phyloP scores from a whole-genome alignment of 2,797 vertebrate genomes.

The Kryptolebias ocellatus region DNA sequence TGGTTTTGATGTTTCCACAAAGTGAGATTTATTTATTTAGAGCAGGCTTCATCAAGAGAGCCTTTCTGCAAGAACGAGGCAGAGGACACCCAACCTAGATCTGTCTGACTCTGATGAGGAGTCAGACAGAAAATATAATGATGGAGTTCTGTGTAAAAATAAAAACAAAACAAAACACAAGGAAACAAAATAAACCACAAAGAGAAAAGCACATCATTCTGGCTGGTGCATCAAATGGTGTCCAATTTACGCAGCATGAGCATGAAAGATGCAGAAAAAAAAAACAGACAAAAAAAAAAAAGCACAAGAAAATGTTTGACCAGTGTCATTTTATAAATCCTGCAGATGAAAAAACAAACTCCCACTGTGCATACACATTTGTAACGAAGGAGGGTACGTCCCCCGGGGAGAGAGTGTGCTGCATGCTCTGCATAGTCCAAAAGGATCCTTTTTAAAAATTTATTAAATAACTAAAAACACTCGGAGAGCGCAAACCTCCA shows the following conservation, averaged over 20 bases:
- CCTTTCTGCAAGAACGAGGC: constrained; percentile 25
- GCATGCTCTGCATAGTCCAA: no score
- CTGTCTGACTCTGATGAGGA: constrained; percentile 23
- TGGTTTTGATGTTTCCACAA: constrained; percentile 39
- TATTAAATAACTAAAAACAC: no score
- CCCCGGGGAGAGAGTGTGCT: no score
- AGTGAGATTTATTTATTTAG: constrained; percentile 48
- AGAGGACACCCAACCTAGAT: constrained; percentile 42
- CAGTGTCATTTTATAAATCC: constrained; percentile 4
- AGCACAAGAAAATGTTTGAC: background rate
- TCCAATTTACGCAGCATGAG: constrained; percentile 27
- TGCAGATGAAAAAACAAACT: constrained; percentile 10
- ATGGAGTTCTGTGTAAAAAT: constrained; percentile 20
- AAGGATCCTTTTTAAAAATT: no score
- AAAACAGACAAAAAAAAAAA: constrained; percentile 9
- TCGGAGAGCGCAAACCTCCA: no score
- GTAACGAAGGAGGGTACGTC: no score
- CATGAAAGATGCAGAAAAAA: background rate
- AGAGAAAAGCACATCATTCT: constrained; percentile 18
- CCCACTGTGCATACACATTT: no score
- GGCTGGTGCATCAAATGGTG: constrained; percentile 16
- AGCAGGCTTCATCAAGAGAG: constrained; percentile 28
- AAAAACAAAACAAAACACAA: constrained; percentile 16
- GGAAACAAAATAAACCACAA: constrained; percentile 36
- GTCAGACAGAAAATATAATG: constrained; percentile 39